Conservation (phyloP, 2,888 invertebrate genomes). For the Boloria euphrosyne region DNA sequence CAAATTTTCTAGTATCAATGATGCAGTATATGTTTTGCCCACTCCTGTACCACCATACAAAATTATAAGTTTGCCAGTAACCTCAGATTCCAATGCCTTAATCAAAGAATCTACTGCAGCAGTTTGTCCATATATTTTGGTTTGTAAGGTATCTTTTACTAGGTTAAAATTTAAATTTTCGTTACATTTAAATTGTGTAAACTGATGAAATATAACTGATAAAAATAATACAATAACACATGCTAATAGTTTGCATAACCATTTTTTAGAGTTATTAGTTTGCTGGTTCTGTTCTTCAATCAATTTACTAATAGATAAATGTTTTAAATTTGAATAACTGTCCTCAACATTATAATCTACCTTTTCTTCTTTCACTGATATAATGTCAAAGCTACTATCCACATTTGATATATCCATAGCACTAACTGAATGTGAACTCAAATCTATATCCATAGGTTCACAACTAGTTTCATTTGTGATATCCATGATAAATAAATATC, state of each 20-base stretch:
- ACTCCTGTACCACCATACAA: conserved; percentile 75
- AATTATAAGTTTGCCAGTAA: conserved; percentile 59
- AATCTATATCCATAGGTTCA: conserved; percentile 75
- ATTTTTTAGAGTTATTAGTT: conserved; percentile 1
- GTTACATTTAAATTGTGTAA: conserved; percentile 56
- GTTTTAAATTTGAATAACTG: conserved; percentile 14
- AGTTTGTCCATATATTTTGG: conserved; percentile 64
- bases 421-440: conserved; percentile 59
- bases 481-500: conserved; percentile 23
- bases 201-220: conserved; percentile 50
- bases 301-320: conserved; percentile 20
- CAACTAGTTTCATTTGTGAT: conserved; percentile 48
- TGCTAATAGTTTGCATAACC: conserved; percentile 1
- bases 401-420: conserved; percentile 62
- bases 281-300: conserved; percentile 4
- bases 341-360: conserved; percentile 38
- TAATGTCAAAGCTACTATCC: conserved; percentile 38
- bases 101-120: conserved; percentile 55
- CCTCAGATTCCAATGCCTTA: conserved; percentile 50
- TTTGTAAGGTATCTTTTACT: conserved; percentile 49
- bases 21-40: conserved; percentile 69
- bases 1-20: conserved; percentile 57
- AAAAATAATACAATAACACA: conserved; percentile 45
- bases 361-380: conserved; percentile 22
- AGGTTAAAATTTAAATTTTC: conserved; percentile 49